Conservation (phyloP, 2,113 vertebrate species). For the Podarcis cretensis region DNA sequence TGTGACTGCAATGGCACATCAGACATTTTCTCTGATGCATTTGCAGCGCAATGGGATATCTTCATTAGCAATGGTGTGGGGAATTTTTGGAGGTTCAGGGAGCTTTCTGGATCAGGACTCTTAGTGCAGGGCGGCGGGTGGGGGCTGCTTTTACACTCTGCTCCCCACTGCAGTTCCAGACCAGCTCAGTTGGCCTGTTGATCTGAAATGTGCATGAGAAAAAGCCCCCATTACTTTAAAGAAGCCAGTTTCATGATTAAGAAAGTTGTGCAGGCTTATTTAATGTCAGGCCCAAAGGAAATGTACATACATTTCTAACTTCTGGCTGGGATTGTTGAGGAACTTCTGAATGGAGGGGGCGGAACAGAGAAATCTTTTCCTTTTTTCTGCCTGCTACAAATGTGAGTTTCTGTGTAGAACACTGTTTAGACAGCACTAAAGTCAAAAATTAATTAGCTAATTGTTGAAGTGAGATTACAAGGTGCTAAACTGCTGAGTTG, state of each 20-base stretch:
- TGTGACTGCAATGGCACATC: neutral
- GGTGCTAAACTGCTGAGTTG: slow-evolving; percentile 65
- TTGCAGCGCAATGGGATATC: neutral
- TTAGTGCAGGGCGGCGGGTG: no score
- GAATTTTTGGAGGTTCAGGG: no score
- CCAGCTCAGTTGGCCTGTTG: no score
- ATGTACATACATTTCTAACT: slow-evolving; percentile 12
- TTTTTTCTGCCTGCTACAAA: slow-evolving; percentile 23
- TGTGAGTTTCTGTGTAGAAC: slow-evolving; percentile 16
- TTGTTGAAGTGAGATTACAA: slow-evolving; percentile 51
- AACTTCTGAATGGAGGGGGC: slow-evolving; percentile 36
- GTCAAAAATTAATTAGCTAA: slow-evolving; percentile 60
- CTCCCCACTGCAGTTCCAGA: no score
- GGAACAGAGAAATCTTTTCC: neutral
- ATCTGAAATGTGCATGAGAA: no score
- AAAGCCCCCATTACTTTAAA: no score
- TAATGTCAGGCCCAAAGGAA: slow-evolving; percentile 7
- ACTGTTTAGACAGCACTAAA: slow-evolving; percentile 33
- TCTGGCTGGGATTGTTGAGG: slow-evolving; percentile 46
- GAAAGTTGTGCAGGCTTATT: neutral
- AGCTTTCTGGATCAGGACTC: no score
- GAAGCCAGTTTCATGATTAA: no score
- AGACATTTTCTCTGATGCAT: neutral
- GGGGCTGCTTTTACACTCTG: no score
- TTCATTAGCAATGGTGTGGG: neutral